Base-by-base conservation (phyloP, 2,113 vertebrate genomes). In the Oreochromis niloticus region DNA sequence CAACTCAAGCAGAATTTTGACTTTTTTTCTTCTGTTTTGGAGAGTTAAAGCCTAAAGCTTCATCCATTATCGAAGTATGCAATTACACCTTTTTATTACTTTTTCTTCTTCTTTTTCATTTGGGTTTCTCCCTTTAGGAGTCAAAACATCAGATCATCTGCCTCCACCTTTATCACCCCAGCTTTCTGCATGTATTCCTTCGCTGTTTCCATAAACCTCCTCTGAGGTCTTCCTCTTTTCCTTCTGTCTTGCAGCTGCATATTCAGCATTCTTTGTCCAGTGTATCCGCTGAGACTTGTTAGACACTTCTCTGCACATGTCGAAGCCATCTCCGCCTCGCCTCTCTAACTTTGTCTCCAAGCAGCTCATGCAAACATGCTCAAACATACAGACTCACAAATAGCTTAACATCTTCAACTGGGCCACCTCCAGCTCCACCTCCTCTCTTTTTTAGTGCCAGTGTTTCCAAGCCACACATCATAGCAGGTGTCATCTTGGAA, bases 141-240 rank as follows among this genome's bases (percentile, higher is more conserved):
- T 66, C 10, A 5, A 22, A 66, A 13, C 61, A 66, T 39, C 9
- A 22, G n/a, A 4, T 68, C 63, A 41, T 22, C n/a, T 0, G 0
- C 63, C 11, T 68, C 36, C 0, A 0, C 19, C 63, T 68, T 8
- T 68, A 24, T 0, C 11, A 14, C 34, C 34, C 2, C 19, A 41
- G 7, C 34, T 12, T 41, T 41, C 36, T 68, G 63, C 63, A 14
- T 9, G 63, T 24, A 13, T 41, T 41, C 19, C 19, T 68, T 68
- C 63, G 2, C 2, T 9, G 11, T 41, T 22, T 41, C 63, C 19
- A 41, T 68, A 22, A 68, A 68, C 63, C 19, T n/a, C n/a, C 52
- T 41, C 36, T 68, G 36, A 41, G 63, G 36, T 68, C 36, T 68
- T 9, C 27, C 24, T 27, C 4, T 59, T 41, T 22, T 41, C 63